A percentile compares a stretch with the other conserved stretches of the same genome.
phyloP scores from a whole-genome alignment of 2,113 vertebrate species.

The Reinhardtius hippoglossoides region DNA sequence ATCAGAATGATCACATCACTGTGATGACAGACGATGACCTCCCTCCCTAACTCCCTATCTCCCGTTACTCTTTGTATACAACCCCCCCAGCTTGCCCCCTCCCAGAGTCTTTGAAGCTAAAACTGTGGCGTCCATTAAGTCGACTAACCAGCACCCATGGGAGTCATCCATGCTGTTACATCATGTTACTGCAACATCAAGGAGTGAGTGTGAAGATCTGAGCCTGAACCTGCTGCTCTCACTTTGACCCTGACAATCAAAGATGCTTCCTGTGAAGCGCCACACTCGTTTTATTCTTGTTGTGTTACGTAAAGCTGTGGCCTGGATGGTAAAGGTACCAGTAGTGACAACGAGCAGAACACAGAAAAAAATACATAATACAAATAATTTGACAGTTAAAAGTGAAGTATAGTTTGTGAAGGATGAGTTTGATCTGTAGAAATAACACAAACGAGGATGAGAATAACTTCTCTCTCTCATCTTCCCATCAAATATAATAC shows the following conservation, averaged over 20 bases:
- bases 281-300: too few species aligned
- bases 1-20: conserved; percentile 1
- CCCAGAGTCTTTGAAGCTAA: conserved; percentile 58
- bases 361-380: too few species aligned
- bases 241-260: conserved; percentile 69
- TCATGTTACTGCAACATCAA: conserved; percentile 68
- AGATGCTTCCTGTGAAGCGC: conserved; percentile 56
- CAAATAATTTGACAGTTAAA: too few species aligned
- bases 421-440: not conserved
- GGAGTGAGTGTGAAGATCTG: conserved; percentile 40
- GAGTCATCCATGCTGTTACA: conserved; percentile 53
- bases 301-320: too few species aligned
- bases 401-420: not conserved
- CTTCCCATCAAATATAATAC: too few species aligned
- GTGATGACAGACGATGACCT: not conserved
- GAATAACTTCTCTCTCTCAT: too few species aligned
- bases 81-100: not conserved
- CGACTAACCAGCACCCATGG: conserved; percentile 59
- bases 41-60: not conserved
- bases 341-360: too few species aligned
- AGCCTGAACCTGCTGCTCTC: conserved; percentile 64
- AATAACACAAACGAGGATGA: not conserved
- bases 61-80: not conserved
- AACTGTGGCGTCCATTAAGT: conserved; percentile 53
- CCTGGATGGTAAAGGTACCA: too few species aligned